A percentile compares a stretch with the other conserved stretches of the same genome.
Evolutionary conservation across 1,140 invertebrate genomes (phyloP).

Genomic region (Neodiprion pinetum): DNA sequence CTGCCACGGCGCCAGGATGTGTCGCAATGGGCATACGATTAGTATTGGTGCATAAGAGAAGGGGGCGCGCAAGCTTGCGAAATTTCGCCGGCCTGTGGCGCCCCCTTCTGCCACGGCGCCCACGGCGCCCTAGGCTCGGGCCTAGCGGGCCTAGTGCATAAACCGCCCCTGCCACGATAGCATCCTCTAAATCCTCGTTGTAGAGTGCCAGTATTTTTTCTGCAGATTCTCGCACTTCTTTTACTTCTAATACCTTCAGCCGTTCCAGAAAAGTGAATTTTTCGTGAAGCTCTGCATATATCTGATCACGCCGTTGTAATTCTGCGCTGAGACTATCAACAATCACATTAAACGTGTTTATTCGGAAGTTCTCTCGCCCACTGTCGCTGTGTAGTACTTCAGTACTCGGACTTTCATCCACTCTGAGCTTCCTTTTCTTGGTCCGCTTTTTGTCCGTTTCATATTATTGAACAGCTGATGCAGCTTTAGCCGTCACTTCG

Average conservation of each 20-base stretch:
- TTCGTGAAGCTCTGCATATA: conserved; percentile 7
- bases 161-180: too few species aligned
- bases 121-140: too few species aligned
- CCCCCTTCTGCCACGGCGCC: too few species aligned
- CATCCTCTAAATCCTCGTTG: background rate
- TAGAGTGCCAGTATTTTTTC: background rate
- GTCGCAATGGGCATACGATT: too few species aligned
- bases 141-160: too few species aligned
- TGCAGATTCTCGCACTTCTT: conserved; percentile 1
- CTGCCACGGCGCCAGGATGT: too few species aligned
- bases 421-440: conserved; percentile 17
- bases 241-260: conserved; percentile 3
- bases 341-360: conserved; percentile 7
- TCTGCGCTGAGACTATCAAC: background rate
- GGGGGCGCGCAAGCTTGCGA: too few species aligned
- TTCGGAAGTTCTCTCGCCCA: conserved; percentile 10
- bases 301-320: conserved; percentile 1
- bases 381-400: conserved; percentile 13
- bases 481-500: background rate
- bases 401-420: conserved; percentile 14
- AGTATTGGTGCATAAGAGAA: too few species aligned
- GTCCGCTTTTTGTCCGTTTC: conserved; percentile 18
- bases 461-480: conserved; percentile 17
- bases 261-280: background rate
- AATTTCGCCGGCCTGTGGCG: too few species aligned